Percentiles rank a stretch among this genome's conserved stretches.
These are phyloP conservation scores for Gobio gobio DNA, from an alignment of 2,113 vertebrate genomes.

Conservation along the genomic window DNA sequence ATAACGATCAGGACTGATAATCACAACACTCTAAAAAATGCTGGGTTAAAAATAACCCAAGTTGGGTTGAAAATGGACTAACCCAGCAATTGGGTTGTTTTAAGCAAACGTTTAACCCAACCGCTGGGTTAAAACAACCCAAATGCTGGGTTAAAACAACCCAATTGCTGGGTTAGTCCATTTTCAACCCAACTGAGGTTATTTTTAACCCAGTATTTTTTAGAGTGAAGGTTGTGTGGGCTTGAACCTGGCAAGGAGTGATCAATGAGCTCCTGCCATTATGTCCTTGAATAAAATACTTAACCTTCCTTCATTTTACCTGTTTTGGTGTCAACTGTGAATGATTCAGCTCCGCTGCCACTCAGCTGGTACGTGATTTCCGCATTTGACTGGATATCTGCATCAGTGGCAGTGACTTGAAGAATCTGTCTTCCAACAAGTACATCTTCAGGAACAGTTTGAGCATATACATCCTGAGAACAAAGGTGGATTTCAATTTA, in stretches of 20 bases:
- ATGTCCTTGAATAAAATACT: slow-evolving; percentile 19
- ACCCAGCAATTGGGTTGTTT: too few relatives aligned
- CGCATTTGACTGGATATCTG: slow-evolving; percentile 84
- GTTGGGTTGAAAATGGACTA: too few relatives aligned
- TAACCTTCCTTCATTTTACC: slow-evolving; percentile 69
- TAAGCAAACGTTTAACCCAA: too few relatives aligned
- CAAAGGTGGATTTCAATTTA: neutral
- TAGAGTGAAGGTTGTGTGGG: neutral
- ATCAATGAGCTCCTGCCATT: neutral
- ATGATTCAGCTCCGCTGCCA: slow-evolving; percentile 81
- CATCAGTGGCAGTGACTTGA: slow-evolving; percentile 81
- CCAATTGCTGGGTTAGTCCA: too few relatives aligned
- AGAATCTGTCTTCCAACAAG: slow-evolving; percentile 78
- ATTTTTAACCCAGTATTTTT: too few relatives aligned
- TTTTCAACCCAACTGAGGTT: too few relatives aligned
- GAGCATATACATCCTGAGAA: slow-evolving; percentile 74
- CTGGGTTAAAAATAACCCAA: too few relatives aligned
- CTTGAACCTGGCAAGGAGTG: slow-evolving; percentile 1
- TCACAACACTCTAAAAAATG: neutral
- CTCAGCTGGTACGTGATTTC: slow-evolving; percentile 80
- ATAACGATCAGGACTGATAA: neutral
- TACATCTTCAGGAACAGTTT: slow-evolving; percentile 79
- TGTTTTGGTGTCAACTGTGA: slow-evolving; percentile 79
- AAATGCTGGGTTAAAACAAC: too few relatives aligned
- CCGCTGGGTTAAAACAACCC: too few relatives aligned